A percentile compares a stretch with the other conserved stretches of the same genome.
Conservation (phyloP, 2,797 vertebrate genomes). For the Ispidina lecontei region DNA sequence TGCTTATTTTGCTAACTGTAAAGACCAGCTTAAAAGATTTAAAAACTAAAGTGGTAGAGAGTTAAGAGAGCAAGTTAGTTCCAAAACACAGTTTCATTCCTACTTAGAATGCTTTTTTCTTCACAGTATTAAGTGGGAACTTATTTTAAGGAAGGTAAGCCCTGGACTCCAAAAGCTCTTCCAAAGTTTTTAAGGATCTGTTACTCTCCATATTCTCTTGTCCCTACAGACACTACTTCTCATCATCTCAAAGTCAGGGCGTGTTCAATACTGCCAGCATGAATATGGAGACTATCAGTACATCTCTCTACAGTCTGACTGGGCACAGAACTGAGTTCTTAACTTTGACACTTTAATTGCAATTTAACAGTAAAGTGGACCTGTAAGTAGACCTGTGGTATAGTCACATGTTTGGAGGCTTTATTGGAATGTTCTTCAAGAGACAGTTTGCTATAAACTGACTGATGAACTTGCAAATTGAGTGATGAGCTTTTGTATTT, state of each 20-base stretch:
- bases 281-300: not conserved
- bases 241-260: not conserved
- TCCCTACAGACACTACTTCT: not conserved
- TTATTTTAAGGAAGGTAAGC: not conserved
- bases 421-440: not conserved
- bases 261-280: not conserved
- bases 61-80: not conserved
- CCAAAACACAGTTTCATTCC: not conserved
- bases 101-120: not conserved
- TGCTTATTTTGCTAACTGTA: not conserved
- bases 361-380: not conserved
- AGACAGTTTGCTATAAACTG: not conserved
- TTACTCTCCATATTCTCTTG: not conserved
- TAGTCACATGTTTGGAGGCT: not conserved
- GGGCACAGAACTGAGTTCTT: not conserved
- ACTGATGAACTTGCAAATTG: not conserved
- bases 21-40: not conserved
- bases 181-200: not conserved
- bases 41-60: not conserved
- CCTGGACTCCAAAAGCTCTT: not conserved
- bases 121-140: not conserved
- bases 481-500: slow-evolving; percentile 14
- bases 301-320: not conserved
- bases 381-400: not conserved
- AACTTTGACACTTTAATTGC: not conserved